phyloP scores from a whole-genome alignment of 2,797 vertebrate species.

The Coccyzus lansbergi region DNA sequence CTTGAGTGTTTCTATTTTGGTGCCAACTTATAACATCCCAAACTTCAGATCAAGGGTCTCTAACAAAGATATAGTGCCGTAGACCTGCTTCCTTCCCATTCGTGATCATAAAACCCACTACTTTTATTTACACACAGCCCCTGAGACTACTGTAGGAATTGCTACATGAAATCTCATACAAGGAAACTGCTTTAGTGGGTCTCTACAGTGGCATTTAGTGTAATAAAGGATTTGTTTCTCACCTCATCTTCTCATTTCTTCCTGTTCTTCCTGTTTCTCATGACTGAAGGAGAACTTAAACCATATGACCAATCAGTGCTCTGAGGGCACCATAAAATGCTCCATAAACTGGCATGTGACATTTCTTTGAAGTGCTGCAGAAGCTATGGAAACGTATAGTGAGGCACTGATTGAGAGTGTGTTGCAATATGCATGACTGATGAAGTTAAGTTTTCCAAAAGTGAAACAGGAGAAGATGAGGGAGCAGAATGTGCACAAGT shows the following conservation, averaged over 20 bases:
- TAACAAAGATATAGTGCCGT: slow-evolving; percentile 7
- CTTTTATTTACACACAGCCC: neutral
- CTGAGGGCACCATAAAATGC: neutral
- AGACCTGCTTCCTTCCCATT: slow-evolving; percentile 20
- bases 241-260: neutral
- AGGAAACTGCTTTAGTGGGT: neutral
- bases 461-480: neutral
- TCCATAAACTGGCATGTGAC: neutral
- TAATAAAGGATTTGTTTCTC: neutral
- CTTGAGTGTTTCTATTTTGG: slow-evolving; percentile 76
- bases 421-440: neutral
- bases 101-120: neutral
- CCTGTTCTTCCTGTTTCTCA: neutral
- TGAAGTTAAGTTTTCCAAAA: neutral
- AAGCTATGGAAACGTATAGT: neutral
- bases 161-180: neutral
- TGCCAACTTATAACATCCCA: slow-evolving; percentile 68
- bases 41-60: slow-evolving; percentile 67
- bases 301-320: neutral
- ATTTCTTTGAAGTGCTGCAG: neutral
- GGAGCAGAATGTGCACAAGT: neutral
- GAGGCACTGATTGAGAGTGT: rapidly evolving
- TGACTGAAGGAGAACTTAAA: neutral
- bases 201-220: neutral
- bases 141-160: neutral